These are phyloP conservation scores for Setipinna tenuifilis DNA, from an alignment of 2,797 vertebrate genomes.

Conservation along the genomic window DNA sequence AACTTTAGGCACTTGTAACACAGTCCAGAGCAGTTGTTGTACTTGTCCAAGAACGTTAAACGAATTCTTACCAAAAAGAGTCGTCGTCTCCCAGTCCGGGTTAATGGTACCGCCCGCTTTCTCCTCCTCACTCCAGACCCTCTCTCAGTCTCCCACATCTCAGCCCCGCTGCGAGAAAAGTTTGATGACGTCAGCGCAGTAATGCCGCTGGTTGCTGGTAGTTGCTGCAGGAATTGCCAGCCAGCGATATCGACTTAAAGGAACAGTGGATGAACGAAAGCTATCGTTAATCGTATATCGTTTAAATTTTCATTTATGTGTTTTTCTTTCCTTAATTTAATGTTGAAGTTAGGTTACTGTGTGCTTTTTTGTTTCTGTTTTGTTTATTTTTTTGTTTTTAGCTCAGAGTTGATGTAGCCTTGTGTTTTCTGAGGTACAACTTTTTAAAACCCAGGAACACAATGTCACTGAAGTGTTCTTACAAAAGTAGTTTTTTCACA, in stretches of 20 bases:
- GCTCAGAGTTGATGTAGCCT: no score
- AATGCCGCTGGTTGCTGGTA: conserved; percentile 41
- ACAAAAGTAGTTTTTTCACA: not conserved
- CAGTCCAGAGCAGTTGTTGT: not conserved
- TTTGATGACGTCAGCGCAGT: conserved; percentile 59
- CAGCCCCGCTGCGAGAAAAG: conserved; percentile 58
- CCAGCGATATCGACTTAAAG: conserved; percentile 53
- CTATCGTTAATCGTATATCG: no score
- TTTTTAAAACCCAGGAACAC: not conserved
- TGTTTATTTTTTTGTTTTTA: not conserved
- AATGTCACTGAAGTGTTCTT: not conserved
- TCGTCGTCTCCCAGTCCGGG: conserved; percentile 31
- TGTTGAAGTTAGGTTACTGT: no score
- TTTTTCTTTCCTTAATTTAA: no score
- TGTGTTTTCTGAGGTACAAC: no score
- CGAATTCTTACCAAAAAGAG: conserved; percentile 19
- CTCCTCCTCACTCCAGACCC: conserved; percentile 29
- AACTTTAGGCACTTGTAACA: conserved; percentile 20
- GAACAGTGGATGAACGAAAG: not conserved
- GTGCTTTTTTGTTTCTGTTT: not conserved
- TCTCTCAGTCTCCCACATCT: conserved; percentile 28
- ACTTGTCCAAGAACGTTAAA: not conserved
- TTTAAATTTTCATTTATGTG: no score
- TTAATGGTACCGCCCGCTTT: conserved; percentile 30
- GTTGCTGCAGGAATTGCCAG: conserved; percentile 41